Evolutionary conservation across 2,113 vertebrate genomes (phyloP), one percentile per base, ranked within the genome.

Genomic region (Microcebus lehilahytsara): DNA sequence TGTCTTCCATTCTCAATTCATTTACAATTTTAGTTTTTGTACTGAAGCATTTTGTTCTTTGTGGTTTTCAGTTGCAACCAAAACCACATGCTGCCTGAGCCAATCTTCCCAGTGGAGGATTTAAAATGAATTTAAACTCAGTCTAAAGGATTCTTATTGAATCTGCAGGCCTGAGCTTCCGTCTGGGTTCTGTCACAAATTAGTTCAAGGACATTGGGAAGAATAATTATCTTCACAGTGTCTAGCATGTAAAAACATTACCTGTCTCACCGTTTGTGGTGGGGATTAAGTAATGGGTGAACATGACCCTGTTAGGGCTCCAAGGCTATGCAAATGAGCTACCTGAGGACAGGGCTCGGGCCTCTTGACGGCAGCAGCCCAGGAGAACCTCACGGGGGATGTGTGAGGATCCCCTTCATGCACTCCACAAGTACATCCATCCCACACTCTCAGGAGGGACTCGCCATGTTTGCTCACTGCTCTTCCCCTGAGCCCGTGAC

Each of bases 291-390:
- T 9, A 34, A 9, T 30, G 37, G 60, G 2, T 2, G 9, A 56
- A 3, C 9, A 0, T 30, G 34, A 14, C 0, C 22, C 42, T 51
- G 30, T 3, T 9, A 71, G 32, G 5, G 4, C 8, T 51, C 16
- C 4, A 49, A 67, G 23, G 17, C 16, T n/a, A 2, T 30, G n/a
- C 10, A 1, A 2, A 37, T 0, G 2, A 72, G 3, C 0, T 17
- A 0, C 2, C 1, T 3, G 58, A 67, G 30, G 4, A 23, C 13
- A 14, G 46, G 58, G 25, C 34, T 42, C 9, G 16, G 27, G 23
- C 69, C 23, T 85, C 66, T 20, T 79, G 25, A 19, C 4, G 2
- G 20, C 10, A 1, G 56, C 2, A 14, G 20, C 75, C 0, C 7
- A 19, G 22, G 16, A 10, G 3, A 32, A 14, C 9, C 23, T n/a